Evolutionary conservation across 2,113 vertebrate genomes (phyloP), one percentile per base, ranked within the genome.

Genomic region (Tachysurus fulvidraco): DNA sequence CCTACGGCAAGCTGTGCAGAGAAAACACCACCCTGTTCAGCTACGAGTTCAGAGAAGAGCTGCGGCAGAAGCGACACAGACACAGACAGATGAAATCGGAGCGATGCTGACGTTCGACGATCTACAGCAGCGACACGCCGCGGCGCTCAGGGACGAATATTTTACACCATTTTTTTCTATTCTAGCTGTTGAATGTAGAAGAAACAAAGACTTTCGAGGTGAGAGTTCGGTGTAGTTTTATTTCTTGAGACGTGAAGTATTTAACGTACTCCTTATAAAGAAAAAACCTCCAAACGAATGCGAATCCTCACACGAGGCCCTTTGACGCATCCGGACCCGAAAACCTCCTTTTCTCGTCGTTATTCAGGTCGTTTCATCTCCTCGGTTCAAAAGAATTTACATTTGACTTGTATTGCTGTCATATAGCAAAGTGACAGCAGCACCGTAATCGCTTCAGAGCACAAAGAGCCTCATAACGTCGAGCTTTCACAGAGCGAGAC

Each of bases 11-110:
- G 67, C 95, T 99, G 89, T 99, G 98, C 55, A 82, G 93, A 19
- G 93, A 91, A 14, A 94, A 98, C 71, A 93, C 95, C 4, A 19
- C 67, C 25, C 96, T 99, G 85, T 92, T 96, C 86, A 23, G 77
- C 50, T 99, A 97, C 30, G 94, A 96, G 77, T 97, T 95, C 92
- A 96, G 98, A 91, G 96, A 98, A 57, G 97, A 99, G 86, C 95
- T 97, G 77, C 92, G 36, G 88, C 90, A 93, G 81, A 96, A 92
- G 64, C 93, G 90, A 52, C 10, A 90, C 2, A 0, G 36, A 11
- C 88, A 59, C 82, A 71, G 60, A 41, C 71, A 74, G n/a, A 28
- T 46, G 81, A 86, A 85, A 65, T 77, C 44, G 78, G 80, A 88
- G 46, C 71, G 85, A 46, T 54, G 73, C 83, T 91, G 92, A 93